Conservation (phyloP, 2,888 invertebrate species). For the Smittia sp. region DNA sequence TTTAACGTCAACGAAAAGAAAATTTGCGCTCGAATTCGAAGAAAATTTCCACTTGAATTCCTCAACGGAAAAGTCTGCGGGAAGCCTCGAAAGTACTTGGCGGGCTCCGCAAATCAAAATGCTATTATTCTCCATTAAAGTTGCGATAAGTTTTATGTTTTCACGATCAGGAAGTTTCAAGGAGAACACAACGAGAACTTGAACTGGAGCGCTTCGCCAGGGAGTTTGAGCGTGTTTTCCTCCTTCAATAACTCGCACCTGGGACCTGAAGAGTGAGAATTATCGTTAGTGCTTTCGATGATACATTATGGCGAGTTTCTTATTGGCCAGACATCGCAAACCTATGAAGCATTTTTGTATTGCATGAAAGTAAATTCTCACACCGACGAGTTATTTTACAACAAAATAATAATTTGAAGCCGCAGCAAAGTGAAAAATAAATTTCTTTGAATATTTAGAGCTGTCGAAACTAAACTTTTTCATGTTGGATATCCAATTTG, state of each 20-base stretch:
- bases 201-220: no score
- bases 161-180: neutral
- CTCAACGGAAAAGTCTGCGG: no score
- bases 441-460: no score
- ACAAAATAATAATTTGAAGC: no score
- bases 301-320: neutral
- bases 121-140: constrained; percentile 23
- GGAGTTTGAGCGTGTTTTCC: neutral
- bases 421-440: no score
- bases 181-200: neutral
- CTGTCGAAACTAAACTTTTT: no score
- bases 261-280: constrained; percentile 5
- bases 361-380: constrained; percentile 32
- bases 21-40: no score
- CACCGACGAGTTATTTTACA: neutral
- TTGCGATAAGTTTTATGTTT: neutral
- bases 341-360: constrained; percentile 3
- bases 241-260: neutral
- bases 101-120: neutral
- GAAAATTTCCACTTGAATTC: no score
- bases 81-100: no score
- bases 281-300: constrained; percentile 2
- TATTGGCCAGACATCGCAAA: neutral
- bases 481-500: no score
- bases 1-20: no score